These are phyloP conservation scores for Syngnathoides biaculeatus DNA, from an alignment of 2,113 vertebrate species.

Conservation along the genomic window DNA sequence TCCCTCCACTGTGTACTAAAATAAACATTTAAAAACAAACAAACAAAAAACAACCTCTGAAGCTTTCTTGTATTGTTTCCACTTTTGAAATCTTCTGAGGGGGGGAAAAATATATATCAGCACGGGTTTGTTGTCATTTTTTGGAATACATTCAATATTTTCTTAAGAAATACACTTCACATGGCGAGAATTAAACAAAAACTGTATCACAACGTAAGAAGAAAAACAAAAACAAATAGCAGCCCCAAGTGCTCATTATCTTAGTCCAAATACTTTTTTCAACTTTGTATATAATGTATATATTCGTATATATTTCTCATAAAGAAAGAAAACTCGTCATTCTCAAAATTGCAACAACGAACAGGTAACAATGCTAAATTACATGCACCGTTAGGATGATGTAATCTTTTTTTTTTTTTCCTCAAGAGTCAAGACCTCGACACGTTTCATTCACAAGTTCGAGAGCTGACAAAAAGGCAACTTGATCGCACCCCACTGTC, in stretches of 20 bases:
- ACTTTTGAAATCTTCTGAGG: conserved; percentile 73
- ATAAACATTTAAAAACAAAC: conserved; percentile 40
- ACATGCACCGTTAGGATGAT: conserved; percentile 76
- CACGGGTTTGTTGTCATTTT: conserved; percentile 67
- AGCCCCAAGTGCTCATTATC: conserved; percentile 79
- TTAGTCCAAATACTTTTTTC: conserved; percentile 80
- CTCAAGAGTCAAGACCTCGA: conserved; percentile 68
- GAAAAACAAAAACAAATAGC: conserved; percentile 69
- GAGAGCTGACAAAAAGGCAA: conserved; percentile 77
- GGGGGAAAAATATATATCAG: conserved; percentile 70
- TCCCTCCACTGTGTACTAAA: conserved; percentile 42
- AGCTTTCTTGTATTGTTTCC: conserved; percentile 62
- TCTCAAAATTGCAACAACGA: conserved; percentile 76
- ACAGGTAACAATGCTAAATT: conserved; percentile 78
- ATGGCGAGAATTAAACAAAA: conserved; percentile 73
- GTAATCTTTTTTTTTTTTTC: conserved; percentile 50
- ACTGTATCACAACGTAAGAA: conserved; percentile 38
- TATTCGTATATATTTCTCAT: conserved; percentile 76
- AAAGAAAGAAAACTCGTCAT: conserved; percentile 72
- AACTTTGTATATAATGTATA: conserved; percentile 78
- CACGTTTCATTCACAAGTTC: conserved; percentile 74
- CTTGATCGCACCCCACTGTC: conserved; percentile 71
- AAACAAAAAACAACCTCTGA: conserved; percentile 47
- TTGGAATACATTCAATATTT: conserved; percentile 81
- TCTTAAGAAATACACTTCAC: conserved; percentile 77